Evolutionary conservation across 2,113 vertebrate species (phyloP), one percentile per base, ranked within the genome.

Genomic region (Lynx canadensis): DNA sequence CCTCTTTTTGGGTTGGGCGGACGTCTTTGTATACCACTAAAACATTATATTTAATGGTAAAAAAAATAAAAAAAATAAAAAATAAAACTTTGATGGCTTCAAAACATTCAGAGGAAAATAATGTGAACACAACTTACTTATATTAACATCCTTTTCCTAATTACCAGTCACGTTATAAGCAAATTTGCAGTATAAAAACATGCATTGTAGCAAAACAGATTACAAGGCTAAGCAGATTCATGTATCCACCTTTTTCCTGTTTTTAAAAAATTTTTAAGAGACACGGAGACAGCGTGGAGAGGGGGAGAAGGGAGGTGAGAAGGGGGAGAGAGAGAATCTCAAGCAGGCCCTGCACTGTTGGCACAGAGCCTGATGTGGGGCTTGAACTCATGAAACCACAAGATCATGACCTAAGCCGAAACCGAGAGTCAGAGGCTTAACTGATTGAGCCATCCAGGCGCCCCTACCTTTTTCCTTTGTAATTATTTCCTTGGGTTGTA

Each of bases 71-170:
- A 41, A 41, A 36, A 12, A 45, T 45, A 45, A 38, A 66, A 96
- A 92, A 33, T 10, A 60, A 60, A 19, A 60, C 57, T 73, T 38
- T 84, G 74, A 60, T 80, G 69, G 81, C 38, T 69, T 96, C 76
- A 79, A 74, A 87, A 86, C 27, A 93, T 63, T 86, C 15, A 71
- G 71, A 84, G 41, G 69, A 91, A 92, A 94, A 89, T 80, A 89
- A 68, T 38, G 27, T 52, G n/a, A 91, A 80, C 3, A 91, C 57
- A 93, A 91, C 45, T 91, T 18, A 81, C 48, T 91, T 55, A 48
- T 29, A 55, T 19, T 66, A 66, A 63, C 31, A 82, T 50, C 38
- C 57, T 23, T 92, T 27, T 15, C 16, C 41, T 79, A 38, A 50
- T 71, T 50, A 81, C 16, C 45, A 50, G 4, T 92, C 36, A 79